phyloP scores from a whole-genome alignment of 1,140 invertebrate genomes.

The Latrodectus geometricus region DNA sequence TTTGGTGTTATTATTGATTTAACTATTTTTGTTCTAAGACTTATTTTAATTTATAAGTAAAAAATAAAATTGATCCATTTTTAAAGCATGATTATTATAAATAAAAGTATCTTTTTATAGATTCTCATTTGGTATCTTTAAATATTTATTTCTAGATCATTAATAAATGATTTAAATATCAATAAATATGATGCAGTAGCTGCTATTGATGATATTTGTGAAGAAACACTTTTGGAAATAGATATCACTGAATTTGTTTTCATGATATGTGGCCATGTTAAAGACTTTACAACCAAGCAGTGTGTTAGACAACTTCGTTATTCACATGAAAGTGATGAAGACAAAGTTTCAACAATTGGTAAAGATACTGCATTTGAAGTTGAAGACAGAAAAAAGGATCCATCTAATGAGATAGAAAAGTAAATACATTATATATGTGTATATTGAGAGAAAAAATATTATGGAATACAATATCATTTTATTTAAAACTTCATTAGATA shows the following conservation, averaged over 20 bases:
- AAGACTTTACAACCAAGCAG: slow-evolving; percentile 66
- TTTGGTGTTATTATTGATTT: too few species aligned
- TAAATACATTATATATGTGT: too few species aligned
- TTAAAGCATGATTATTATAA: background rate
- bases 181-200: slow-evolving; percentile 77
- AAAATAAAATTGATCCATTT: background rate
- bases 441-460: too few species aligned
- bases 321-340: slow-evolving; percentile 26
- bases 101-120: background rate
- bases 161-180: slow-evolving; percentile 75
- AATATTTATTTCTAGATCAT: slow-evolving; percentile 73
- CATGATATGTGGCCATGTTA: slow-evolving; percentile 76
- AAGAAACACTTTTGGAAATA: slow-evolving; percentile 78
- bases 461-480: too few species aligned
- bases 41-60: background rate
- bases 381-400: background rate
- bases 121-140: too few species aligned
- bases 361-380: background rate
- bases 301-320: slow-evolving; percentile 59
- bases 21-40: background rate
- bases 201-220: slow-evolving; percentile 79
- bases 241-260: slow-evolving; percentile 76
- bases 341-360: background rate
- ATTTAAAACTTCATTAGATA: too few species aligned
- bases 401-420: too few species aligned